Base-by-base conservation (phyloP, 1,140 invertebrate species). In the Scaptomyza hsui region DNA sequence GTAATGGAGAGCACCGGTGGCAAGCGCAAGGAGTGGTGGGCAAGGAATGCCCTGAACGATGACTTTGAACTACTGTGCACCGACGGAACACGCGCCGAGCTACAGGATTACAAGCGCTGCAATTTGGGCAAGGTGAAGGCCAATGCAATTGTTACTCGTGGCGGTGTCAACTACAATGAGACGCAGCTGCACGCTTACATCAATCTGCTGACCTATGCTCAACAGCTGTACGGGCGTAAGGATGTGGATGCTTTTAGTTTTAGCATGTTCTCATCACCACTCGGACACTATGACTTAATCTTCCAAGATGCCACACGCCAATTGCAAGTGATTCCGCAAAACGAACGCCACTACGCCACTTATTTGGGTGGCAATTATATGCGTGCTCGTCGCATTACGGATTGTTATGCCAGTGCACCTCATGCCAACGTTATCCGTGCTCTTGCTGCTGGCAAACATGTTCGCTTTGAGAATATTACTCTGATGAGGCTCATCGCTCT, bases 51-150 rank as follows among this genome's bases (percentile, higher is more conserved):
- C 15, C 93, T 99, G 18, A 95, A 94, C 1, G 96, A 97, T 79
- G 98, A 99, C 90, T 98, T 98, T 91, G 97, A 99, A 91, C 92
- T 99, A 1, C 92, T 99, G 1, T 99, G 98, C 91, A 95, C 97
- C 3, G 97, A 99, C 92, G 98, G 98, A 7, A 97, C 95, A 1
- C 93, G 97, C 13, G 94, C 94, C 0, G 93, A 95, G 16, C 94
- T 97, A 19, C 93, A 94, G 35, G 94, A 97, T n/a, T 99, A 97
- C 90, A 91, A 93, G 47, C 92, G 93, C 15, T 99, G 98, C 90
- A 98, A 99, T 92, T 91, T 99, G 18, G 98, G 98, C 12, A 95
- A 95, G 90, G 97, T 99, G 0, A 96, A 97, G 37, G 95, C 97
- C 0, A 98, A 98, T 81, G 98, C 98, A 0, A 93, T 99, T 16